These are phyloP conservation scores for Scotopteryx bipunctaria DNA, from an alignment of 2,888 invertebrate species.

Conservation along the genomic window DNA sequence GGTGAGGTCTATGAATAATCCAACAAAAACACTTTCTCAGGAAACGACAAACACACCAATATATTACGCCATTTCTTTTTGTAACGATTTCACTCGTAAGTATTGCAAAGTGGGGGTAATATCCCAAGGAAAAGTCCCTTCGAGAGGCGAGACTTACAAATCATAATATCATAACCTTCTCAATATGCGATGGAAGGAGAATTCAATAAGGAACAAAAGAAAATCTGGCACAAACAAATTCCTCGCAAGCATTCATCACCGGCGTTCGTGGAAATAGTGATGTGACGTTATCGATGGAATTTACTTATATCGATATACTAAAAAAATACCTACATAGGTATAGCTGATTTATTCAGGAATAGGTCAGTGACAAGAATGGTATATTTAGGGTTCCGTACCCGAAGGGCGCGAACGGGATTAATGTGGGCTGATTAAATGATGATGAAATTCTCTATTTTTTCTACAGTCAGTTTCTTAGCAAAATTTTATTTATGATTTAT, in stretches of 20 bases:
- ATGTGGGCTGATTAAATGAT: too few species aligned
- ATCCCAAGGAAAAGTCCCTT: conserved; percentile 15
- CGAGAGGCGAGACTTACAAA: conserved; percentile 33
- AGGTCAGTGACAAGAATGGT: too few species aligned
- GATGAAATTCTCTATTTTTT: too few species aligned
- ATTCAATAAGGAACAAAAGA: conserved; percentile 41
- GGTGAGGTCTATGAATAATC: not conserved
- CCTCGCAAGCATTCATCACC: conserved; percentile 38
- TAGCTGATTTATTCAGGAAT: too few species aligned
- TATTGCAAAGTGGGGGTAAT: conserved; percentile 23
- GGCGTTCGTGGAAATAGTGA: conserved; percentile 24
- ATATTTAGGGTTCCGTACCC: too few species aligned
- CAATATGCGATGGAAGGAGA: conserved; percentile 38
- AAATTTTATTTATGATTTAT: too few species aligned
- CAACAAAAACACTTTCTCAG: not conserved
- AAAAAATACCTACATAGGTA: too few species aligned
- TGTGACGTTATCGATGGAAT: conserved; percentile 15
- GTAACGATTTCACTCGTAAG: conserved; percentile 13
- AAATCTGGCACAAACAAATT: conserved; percentile 42
- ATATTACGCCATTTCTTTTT: not conserved
- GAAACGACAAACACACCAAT: conserved; percentile 1
- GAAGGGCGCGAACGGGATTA: too few species aligned
- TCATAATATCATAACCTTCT: conserved; percentile 40
- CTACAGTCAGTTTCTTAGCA: too few species aligned
- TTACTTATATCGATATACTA: too few species aligned